Evolutionary conservation across 2,888 invertebrate genomes (phyloP).

Genomic region (Hyalella azteca): DNA sequence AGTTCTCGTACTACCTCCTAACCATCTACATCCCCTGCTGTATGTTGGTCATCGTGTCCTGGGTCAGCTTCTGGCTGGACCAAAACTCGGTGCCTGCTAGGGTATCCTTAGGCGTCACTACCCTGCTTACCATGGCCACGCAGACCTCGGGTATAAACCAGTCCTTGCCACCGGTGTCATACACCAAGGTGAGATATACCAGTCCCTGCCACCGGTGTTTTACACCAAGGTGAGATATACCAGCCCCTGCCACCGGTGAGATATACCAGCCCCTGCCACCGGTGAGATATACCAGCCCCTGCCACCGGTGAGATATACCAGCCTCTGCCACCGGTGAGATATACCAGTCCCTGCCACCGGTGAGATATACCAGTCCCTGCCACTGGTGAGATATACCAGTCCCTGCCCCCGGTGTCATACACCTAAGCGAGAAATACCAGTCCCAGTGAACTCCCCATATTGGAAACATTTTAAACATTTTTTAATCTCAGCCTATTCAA

Average conservation of each 20-base stretch:
- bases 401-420: neutral
- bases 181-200: conserved; percentile 65
- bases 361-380: conserved; percentile 65
- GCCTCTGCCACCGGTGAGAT: no score
- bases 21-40: conserved; percentile 68
- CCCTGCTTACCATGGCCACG: conserved; percentile 66
- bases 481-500: no score
- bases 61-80: conserved; percentile 64
- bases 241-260: neutral
- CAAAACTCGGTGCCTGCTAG: conserved; percentile 63
- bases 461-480: no score
- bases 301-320: neutral
- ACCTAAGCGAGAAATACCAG: neutral
- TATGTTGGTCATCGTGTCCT: conserved; percentile 64
- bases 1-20: conserved; percentile 68
- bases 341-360: no score
- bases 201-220: neutral
- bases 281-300: neutral
- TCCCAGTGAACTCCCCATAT: no score
- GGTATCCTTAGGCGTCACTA: conserved; percentile 65
- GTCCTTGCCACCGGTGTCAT: conserved; percentile 67
- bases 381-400: conserved; percentile 63
- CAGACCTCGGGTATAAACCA: conserved; percentile 65
- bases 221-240: neutral
- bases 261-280: neutral